A percentile compares a stretch with the other conserved stretches of the same genome.
Evolutionary conservation across 1,140 invertebrate species (phyloP).

Genomic region (Mizuhopecten yessoensis): DNA sequence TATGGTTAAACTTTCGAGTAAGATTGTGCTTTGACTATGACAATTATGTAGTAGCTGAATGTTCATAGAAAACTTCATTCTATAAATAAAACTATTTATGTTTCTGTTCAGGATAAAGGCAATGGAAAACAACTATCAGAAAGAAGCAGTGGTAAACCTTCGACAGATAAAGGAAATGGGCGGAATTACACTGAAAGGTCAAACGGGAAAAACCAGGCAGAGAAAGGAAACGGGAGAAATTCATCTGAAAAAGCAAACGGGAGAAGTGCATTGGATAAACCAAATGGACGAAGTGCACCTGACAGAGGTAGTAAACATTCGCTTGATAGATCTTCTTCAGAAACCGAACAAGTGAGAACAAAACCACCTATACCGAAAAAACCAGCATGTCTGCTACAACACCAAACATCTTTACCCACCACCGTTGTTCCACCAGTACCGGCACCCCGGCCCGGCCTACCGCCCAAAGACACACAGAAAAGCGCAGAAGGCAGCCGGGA

Average conservation of each 20-base stretch:
- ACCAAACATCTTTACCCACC: background rate
- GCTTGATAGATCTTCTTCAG: background rate
- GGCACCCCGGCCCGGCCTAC: background rate
- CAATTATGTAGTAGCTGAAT: too few relatives aligned
- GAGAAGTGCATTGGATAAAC: background rate
- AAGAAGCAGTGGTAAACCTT: background rate
- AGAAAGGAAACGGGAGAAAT: background rate
- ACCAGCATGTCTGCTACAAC: background rate
- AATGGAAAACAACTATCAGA: background rate
- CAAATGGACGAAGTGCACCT: background rate
- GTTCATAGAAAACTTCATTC: too few relatives aligned
- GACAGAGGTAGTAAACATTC: background rate
- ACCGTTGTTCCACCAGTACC: background rate
- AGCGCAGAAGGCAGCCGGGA: background rate
- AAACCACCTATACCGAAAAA: slow-evolving; percentile 2
- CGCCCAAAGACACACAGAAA: background rate
- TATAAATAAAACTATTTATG: background rate
- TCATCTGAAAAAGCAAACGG: background rate
- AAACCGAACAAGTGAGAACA: background rate
- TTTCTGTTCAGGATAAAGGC: background rate
- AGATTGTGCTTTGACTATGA: too few relatives aligned
- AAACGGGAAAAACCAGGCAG: background rate
- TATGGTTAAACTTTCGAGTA: too few relatives aligned
- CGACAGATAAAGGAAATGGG: background rate
- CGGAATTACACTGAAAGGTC: background rate